Base-by-base conservation (phyloP, 2,797 vertebrate genomes). In the Rhadinocentrus ornatus region DNA sequence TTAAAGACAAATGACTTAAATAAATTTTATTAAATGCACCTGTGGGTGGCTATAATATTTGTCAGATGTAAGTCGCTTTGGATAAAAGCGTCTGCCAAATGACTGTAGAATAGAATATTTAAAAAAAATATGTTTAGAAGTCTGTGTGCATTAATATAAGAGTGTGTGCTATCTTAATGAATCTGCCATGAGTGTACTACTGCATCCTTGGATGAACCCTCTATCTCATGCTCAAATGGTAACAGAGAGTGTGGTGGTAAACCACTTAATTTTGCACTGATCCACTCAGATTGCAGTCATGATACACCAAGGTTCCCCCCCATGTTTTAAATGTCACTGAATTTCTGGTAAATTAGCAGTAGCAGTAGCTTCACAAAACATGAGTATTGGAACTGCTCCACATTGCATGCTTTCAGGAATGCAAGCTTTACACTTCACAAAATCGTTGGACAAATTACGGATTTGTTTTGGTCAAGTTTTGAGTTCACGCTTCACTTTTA, bases 321-420 rank as follows among this genome's bases (percentile, higher is more conserved):
- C 56, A 22, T 71, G 66, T 77, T 89, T 85, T 82, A 88, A 90
- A 92, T 88, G 86, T 86, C 87, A 90, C 71, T 72, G 83, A 88
- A 61, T 89, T 63, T 82, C 73, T 75, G 55, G 78, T 59, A 80
- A 88, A 85, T 83, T 80, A 85, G 73, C 78, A 71, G 67, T 80
- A 85, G 73, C 78, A 71, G 67, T 32, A 56, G 71, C 68, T 68
- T 77, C 82, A 81, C 37, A 73, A 53, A 76, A 81, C 64, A 70
- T 1, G 60, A 71, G 32, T 22, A 32, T n/a, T 69, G 39, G 27
- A 44, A 59, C 53, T 62, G 71, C 75, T 76, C 82, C 37, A 37
- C 57, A 75, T 75, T 66, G 65, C 26, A 75, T 11, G 52, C 83
- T 72, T 65, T 70, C 48, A 62, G 61, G 70, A 71, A 79, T 54